Base-by-base conservation (phyloP, 2,113 vertebrate genomes). In the Monopterus albus region DNA sequence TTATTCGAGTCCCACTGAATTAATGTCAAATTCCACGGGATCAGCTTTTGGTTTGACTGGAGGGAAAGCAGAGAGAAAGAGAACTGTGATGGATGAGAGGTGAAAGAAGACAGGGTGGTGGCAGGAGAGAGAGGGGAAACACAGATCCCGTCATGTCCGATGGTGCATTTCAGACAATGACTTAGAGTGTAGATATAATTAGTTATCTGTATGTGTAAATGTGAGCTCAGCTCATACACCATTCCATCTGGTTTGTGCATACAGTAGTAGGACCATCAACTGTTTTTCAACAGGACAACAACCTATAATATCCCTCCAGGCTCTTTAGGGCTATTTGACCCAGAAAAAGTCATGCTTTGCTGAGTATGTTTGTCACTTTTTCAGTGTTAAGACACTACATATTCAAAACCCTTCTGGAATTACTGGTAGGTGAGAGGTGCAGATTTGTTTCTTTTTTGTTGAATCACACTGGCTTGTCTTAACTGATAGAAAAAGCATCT, bases 1-100 rank as follows among this genome's bases (percentile, higher is more conserved):
- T 93, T 94, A 94, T 92, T 85, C 59, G 50, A 88, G 85, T 90
- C 83, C 86, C 68, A 71, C 87, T 91, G 89, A 92, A 90, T 92
- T 92, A 91, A 91, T 91, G 89, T 92, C 87, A 92, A 87, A 91
- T 91, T 89, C 91, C 93, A 87, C 26, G 61, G 89, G 91, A 92
- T 93, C 88, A 89, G 85, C 87, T 68, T 70, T 66, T 46, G 77
- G 82, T 76, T 75, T 86, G 88, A 89, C 85, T 87, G 80, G 62
- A 64, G 67, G 59, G 73, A 46, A 57, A 45, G 62, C 20, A 73
- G 53, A 17, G 64, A 57, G 74, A 56, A 26, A 35, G 63, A 67
- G 56, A 58, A 26, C 17, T 46, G 53, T 61, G 73, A 57, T 70
- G 71, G 67, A 67, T 14, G 61, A 72, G 66, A 49, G 60, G 72